phyloP scores from a whole-genome alignment of 2,888 invertebrate genomes.

The Nasonia oneida region DNA sequence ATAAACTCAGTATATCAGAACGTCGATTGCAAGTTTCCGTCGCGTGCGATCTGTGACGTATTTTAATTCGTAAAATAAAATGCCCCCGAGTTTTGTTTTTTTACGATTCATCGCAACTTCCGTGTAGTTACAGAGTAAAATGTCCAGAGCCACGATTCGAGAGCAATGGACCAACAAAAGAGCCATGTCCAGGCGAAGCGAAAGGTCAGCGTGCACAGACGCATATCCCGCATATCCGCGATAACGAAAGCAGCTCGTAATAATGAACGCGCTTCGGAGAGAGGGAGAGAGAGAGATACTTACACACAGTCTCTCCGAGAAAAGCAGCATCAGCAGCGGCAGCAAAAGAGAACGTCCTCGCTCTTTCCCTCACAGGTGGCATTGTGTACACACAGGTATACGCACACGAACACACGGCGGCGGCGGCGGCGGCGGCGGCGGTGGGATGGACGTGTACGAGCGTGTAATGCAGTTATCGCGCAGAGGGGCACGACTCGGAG shows the following conservation, averaged over 20 bases:
- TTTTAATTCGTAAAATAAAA: background rate
- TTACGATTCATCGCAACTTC: no score
- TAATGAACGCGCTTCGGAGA: constrained; percentile 12
- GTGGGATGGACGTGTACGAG: background rate
- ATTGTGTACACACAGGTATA: background rate
- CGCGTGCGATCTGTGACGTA: background rate
- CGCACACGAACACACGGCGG: background rate
- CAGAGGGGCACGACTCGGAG: background rate
- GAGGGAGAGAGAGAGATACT: no score
- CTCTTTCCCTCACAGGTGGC: constrained; percentile 38
- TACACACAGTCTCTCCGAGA: background rate
- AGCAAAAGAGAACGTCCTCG: constrained; percentile 53
- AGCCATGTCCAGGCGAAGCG: constrained; percentile 21
- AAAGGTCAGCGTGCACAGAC: constrained; percentile 50
- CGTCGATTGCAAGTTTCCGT: background rate
- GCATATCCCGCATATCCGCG: constrained; percentile 25
- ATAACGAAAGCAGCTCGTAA: constrained; percentile 49
- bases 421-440: no score
- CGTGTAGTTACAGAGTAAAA: no score
- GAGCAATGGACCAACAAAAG: background rate
- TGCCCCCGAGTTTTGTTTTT: background rate
- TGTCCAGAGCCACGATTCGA: background rate
- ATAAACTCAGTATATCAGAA: background rate
- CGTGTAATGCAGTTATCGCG: constrained; percentile 22
- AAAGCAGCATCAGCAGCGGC: background rate